Conservation (phyloP, 2,888 invertebrate species). For the Cacoxenus indagator region DNA sequence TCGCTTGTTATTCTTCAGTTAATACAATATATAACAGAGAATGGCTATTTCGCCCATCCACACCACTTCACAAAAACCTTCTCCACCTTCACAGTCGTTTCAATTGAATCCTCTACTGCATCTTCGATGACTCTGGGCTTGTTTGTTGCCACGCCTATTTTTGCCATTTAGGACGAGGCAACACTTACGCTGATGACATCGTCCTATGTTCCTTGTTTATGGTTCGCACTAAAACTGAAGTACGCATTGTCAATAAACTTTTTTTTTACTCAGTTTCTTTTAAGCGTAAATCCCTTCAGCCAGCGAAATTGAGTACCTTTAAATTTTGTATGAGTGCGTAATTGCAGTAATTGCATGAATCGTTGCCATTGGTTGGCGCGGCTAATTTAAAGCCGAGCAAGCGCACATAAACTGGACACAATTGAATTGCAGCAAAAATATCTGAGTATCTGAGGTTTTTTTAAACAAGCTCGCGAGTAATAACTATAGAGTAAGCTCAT, state of each 20-base stretch:
- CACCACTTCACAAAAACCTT: background rate
- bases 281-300: background rate
- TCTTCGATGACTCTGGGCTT: background rate
- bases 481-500: too few species aligned
- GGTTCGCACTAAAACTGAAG: background rate
- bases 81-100: background rate
- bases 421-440: too few species aligned
- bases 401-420: too few species aligned
- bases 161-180: slow-evolving; percentile 6
- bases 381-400: background rate
- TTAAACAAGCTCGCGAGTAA: too few species aligned
- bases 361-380: slow-evolving; percentile 7
- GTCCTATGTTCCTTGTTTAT: slow-evolving; percentile 7
- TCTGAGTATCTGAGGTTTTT: too few species aligned
- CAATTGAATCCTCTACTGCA: background rate
- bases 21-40: background rate
- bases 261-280: too few species aligned
- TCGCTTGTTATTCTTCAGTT: background rate
- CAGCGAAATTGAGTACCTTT: background rate
- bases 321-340: background rate
- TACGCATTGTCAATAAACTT: slow-evolving; percentile 14
- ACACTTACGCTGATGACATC: slow-evolving; percentile 7
- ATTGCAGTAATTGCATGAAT: slow-evolving; percentile 1
- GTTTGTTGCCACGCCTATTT: slow-evolving; percentile 4
- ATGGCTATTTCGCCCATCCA: background rate